Evolutionary conservation across 2,113 vertebrate genomes (phyloP), one percentile per base, ranked within the genome.

Genomic region (Syngnathus typhle): DNA sequence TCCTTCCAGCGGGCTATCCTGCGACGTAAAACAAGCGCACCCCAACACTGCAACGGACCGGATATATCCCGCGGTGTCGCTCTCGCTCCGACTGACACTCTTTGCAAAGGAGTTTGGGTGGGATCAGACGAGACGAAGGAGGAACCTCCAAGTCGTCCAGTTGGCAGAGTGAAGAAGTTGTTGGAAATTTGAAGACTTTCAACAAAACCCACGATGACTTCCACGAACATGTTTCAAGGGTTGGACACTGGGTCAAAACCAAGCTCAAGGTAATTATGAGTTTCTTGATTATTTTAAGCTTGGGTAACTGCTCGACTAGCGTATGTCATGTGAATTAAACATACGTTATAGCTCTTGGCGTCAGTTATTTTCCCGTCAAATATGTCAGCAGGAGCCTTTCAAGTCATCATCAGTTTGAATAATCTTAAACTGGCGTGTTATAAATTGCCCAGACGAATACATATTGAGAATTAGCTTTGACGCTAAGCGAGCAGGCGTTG

Each of bases 181-280:
- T 76, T 67, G 58, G 58, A 72, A 82, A 86, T 69, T 80, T 80
- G 73, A 73, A 72, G 74, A 41, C 73, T 76, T 73, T 41, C 43
- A 76, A 80, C 46, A 19, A 74, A 72, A 79, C 65, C 62, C 68
- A 79, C 67, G 8, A 93, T 93, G 88, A 89, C 84, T 82, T 91
- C 77, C 4, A 92, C 72, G 16, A 92, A 92, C 86, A 95, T 93
- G 91, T 98, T 94, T 67, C 93, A 91, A 71, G 91, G 84, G 0
- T 64, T 93, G 19, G 93, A 93, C 3, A 61, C 46, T 4, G 84
- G 80, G 5, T 43, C 78, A 1, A 94, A 93, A 75, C 78, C 92
- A 0, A 93, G 91, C 64, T 95, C 94, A 61, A 94, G 96, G 95
- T 96, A 72, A 82, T 11, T 2, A 27, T 32, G 36, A 52, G 11